Percentiles rank a stretch among this genome's conserved stretches.
Evolutionary conservation across 2,888 invertebrate genomes (phyloP).

Genomic region (Eulithis testata): DNA sequence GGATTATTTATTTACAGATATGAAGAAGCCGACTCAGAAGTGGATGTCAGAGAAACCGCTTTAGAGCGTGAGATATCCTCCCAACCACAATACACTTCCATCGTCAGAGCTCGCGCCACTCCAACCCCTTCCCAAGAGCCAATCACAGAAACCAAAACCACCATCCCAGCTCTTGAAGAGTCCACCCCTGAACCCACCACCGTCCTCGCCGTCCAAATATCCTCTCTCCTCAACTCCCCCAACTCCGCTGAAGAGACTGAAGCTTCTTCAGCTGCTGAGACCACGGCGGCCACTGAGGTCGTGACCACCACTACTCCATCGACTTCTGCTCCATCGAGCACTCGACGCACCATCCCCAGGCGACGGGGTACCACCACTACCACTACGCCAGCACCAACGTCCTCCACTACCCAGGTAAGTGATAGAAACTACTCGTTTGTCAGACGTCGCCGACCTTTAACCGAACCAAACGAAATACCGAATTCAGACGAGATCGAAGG

Average conservation of each 20-base stretch:
- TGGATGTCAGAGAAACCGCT: constrained; percentile 65
- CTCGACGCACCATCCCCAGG: constrained; percentile 58
- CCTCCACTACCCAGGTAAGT: constrained; percentile 82
- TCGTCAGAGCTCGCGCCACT: constrained; percentile 68
- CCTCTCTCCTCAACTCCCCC: constrained; percentile 72
- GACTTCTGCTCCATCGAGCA: constrained; percentile 42
- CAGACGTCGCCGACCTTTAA: constrained; percentile 70
- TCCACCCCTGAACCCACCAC: constrained; percentile 72
- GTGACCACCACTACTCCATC: constrained; percentile 53
- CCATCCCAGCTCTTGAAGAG: constrained; percentile 53
- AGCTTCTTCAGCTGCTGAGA: constrained; percentile 53
- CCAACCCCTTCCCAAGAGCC: constrained; percentile 56
- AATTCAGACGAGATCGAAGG: constrained; percentile 56
- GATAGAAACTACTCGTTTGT: constrained; percentile 79
- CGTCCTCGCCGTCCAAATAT: constrained; percentile 75
- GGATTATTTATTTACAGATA: constrained; percentile 57
- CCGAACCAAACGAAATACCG: constrained; percentile 71
- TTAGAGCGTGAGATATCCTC: constrained; percentile 76
- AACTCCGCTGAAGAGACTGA: constrained; percentile 53
- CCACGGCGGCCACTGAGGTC: constrained; percentile 53
- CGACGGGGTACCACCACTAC: constrained; percentile 62
- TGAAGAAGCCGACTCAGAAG: constrained; percentile 59
- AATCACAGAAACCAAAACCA: constrained; percentile 63
- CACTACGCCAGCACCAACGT: constrained; percentile 52
- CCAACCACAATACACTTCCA: constrained; percentile 74